Base-by-base conservation (phyloP, 2,113 vertebrate genomes). In the Psittacula cyanocephala region DNA sequence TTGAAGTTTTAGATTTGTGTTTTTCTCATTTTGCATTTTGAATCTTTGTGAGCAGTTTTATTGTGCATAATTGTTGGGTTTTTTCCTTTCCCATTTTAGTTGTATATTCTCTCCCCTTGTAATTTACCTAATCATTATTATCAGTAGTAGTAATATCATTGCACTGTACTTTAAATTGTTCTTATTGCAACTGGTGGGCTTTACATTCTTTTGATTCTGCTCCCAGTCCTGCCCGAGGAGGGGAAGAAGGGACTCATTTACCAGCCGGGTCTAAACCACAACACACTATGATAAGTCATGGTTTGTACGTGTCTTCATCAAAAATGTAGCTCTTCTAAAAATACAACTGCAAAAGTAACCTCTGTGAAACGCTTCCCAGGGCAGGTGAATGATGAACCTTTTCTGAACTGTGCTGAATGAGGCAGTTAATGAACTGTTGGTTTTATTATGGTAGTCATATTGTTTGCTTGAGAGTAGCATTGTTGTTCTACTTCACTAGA, bases 281-380 rank as follows among this genome's bases (percentile, higher is more conserved):
- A 2, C 57, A 62, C 59, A 17, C n/a, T 37, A 7, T 27, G 35
- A 37, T 24, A 33, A 60, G 43, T n/a, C 35, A 7, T 7, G 50
- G 0, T 37, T 35, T 55, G 13, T 67, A 20, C 3, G 1, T 11
- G 20, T 18, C 5, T 53, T 55, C 11, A 6, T 62, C 46, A 29
- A 39, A 62, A 35, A 37, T 55, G 52, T 17, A 68, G 52, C 67
- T 63, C 3, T 44, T 49, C 39, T 4, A 27, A 43, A 81, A 68
- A 18, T 6, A 53, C 47, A 86, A 19, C 41, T 9, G 17, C 9
- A 28, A 33, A 53, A 37, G 15, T 28, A 6, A 27, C 63, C 43
- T 37, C 7, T 57, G 19, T n/a, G 20, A 23, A 39, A 10, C 14
- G 19, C 52, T 82, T 31, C 31, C 31, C 39, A 13, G 50, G 22